Conservation (phyloP, 2,113 vertebrate species). For the Crotalus horridus region DNA sequence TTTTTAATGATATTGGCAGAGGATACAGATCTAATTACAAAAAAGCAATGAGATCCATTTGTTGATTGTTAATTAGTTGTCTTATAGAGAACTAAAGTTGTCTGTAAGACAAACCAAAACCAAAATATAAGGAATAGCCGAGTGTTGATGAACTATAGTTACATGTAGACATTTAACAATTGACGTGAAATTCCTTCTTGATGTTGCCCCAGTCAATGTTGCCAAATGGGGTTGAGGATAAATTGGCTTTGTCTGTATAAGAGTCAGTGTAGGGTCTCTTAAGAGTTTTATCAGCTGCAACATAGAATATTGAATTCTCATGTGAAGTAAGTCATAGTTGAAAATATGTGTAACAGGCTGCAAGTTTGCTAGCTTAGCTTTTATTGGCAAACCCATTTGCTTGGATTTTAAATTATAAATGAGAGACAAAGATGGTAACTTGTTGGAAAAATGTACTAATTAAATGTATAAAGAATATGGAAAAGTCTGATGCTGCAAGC, state of each 20-base stretch:
- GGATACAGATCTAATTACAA: constrained; percentile 23
- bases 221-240: background rate
- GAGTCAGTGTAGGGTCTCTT: background rate
- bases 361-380: background rate
- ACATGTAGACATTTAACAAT: background rate
- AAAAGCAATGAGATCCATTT: constrained; percentile 26
- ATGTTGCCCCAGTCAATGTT: background rate
- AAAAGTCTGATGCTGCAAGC: background rate
- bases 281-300: background rate
- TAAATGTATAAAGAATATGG: background rate
- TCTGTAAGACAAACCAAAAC: constrained; percentile 18
- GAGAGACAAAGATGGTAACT: background rate
- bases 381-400: background rate
- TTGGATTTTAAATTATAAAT: background rate
- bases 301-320: background rate
- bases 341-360: background rate
- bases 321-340: background rate
- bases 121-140: constrained; percentile 7
- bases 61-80: background rate
- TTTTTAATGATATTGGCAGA: constrained; percentile 28
- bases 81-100: background rate
- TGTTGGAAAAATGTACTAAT: background rate
- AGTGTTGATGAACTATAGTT: background rate
- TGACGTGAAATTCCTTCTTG: background rate
- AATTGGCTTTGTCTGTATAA: background rate